phyloP scores from a whole-genome alignment of 1,140 invertebrate species.

The Caenorhabditis remanei region DNA sequence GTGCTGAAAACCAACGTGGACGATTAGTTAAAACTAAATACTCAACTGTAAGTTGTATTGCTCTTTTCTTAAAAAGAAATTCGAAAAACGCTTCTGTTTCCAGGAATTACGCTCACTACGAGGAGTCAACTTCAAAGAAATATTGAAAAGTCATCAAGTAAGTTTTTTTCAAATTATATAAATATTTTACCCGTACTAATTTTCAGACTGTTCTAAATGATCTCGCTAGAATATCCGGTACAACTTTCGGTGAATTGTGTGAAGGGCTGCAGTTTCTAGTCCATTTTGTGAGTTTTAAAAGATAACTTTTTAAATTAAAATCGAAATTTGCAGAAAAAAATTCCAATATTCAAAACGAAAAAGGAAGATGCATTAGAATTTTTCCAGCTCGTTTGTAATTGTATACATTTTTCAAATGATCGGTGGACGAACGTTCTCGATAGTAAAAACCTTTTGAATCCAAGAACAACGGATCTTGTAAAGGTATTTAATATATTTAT shows the following conservation, averaged over 20 bases:
- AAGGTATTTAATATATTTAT: not conserved
- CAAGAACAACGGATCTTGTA: not conserved
- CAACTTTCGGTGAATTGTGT: not conserved
- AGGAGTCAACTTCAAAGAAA: not conserved
- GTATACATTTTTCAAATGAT: not conserved
- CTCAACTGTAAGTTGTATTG: not conserved
- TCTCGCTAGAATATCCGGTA: not conserved
- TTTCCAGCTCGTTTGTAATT: not conserved
- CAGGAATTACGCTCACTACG: slow-evolving; percentile 4
- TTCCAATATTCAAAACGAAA: not conserved
- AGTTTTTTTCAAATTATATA: not conserved
- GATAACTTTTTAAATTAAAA: not conserved
- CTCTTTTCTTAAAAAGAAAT: not conserved
- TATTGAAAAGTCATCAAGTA: not conserved
- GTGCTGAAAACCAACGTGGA: not conserved
- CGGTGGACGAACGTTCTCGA: not conserved
- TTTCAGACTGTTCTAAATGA: not conserved
- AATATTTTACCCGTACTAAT: not conserved
- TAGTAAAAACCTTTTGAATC: not conserved
- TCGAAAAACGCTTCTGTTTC: not conserved
- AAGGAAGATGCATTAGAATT: not conserved
- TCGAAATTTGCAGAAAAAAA: not conserved
- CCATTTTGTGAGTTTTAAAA: slow-evolving; percentile 13
- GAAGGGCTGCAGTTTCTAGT: not conserved
- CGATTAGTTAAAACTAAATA: not conserved